Percentiles rank a stretch among this genome's conserved stretches.
phyloP scores from a whole-genome alignment of 1,140 invertebrate genomes.

The Acyrthosiphon pisum region DNA sequence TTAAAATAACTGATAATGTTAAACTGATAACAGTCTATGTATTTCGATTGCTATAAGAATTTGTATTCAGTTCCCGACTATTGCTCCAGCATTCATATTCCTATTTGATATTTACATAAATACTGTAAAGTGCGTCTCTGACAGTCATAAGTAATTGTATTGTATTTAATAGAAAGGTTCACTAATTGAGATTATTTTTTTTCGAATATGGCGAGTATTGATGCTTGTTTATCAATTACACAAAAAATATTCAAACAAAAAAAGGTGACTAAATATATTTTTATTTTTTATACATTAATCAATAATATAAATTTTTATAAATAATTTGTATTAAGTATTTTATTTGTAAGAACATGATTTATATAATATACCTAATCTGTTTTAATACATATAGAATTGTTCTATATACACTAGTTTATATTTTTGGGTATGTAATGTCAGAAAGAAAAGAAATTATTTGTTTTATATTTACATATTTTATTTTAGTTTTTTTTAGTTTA shows the following conservation, averaged over 20 bases:
- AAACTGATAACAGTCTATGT: constrained; percentile 19
- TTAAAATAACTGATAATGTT: constrained; percentile 38
- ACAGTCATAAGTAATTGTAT: neutral
- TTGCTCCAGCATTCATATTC: neutral
- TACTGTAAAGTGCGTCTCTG: neutral
- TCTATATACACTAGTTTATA: neutral
- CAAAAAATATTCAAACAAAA: constrained; percentile 49
- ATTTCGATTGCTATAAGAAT: constrained; percentile 3
- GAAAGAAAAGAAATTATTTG: neutral
- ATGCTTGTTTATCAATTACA: constrained; percentile 30
- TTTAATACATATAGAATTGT: neutral
- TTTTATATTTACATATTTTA: neutral
- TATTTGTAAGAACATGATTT: neutral
- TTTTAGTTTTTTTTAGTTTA: too few relatives aligned
- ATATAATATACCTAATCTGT: neutral
- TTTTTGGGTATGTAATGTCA: neutral
- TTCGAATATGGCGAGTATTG: constrained; percentile 41
- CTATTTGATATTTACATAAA: constrained; percentile 17
- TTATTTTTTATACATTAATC: neutral
- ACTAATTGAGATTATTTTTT: neutral
- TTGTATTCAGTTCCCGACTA: constrained; percentile 4
- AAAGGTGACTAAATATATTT: constrained; percentile 37
- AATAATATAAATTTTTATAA: neutral
- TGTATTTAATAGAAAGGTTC: neutral
- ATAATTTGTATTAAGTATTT: too few relatives aligned